Evolutionary conservation across 2,113 vertebrate genomes (phyloP), one percentile per base, ranked within the genome.

Genomic region (Callaeas wilsoni): DNA sequence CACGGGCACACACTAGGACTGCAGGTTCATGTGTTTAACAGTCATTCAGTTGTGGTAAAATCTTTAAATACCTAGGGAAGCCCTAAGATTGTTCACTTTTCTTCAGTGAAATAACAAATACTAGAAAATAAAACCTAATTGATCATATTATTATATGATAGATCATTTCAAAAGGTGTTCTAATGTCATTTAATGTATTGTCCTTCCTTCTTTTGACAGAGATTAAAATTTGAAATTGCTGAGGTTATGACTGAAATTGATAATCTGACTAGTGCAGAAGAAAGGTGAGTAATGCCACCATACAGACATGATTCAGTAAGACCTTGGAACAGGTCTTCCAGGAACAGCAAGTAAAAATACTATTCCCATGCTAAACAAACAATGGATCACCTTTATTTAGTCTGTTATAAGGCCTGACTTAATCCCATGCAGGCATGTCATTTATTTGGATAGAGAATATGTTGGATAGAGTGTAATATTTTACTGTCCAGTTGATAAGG

Each of bases 241-340:
- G 99, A 99, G 90, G 99, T 99, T 89, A 99, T 99, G 99, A 99
- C 99, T 1, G 99, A 99, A 97, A 99, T 99, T 26, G 99, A 99
- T 97, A 99, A 99, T 90, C 98, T 99, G 92, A 99, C 99, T 7
- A 99, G 99, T 41, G 98, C 98, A 10, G 99, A 99, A 95, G 99
- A 99, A 95, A 99, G 99, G 99, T 99, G 92, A 97, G 93, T 57
- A 44, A 11, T 52, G 42, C 27, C 57, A 60, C 13, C 29, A 19
- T 53, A 14, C 15, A 23, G 67, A 25, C 12, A 4, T 44, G 65
- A 57, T 62, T 79, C 47, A 79, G 10, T 70, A 33, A 57, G 42
- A 57, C 30, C 44, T 84, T 91, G 64, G 41, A 83, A 41, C 39
- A 23, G 22, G 8, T 73, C 33, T 77, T 59, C 77, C 63, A 32